A percentile compares a stretch with the other conserved stretches of the same genome.
Conservation (phyloP, 2,113 vertebrate genomes). For the human (Homo sapiens) region DNA sequence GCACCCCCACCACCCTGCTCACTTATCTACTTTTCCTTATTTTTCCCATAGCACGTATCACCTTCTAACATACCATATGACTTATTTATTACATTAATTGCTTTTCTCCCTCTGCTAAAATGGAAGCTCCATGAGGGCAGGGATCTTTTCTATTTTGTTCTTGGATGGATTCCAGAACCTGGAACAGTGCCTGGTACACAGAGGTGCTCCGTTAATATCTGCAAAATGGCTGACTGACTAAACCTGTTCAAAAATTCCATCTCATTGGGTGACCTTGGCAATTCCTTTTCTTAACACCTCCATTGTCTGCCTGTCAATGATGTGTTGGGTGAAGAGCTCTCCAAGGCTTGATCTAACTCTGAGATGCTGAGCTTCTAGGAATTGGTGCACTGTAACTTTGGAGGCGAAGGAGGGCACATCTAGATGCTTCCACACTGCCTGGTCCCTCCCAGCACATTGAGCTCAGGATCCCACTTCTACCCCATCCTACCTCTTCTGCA, state of each 20-base stretch:
- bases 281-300: not conserved
- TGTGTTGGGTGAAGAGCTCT: no score
- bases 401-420: not conserved
- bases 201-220: not conserved
- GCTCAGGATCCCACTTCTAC: not conserved
- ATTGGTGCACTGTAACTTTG: not conserved
- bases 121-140: not conserved
- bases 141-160: not conserved
- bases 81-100: not conserved
- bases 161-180: not conserved
- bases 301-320: not conserved
- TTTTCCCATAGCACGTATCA: not conserved
- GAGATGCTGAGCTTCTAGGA: not conserved
- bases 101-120: not conserved
- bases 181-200: not conserved
- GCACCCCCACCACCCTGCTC: not conserved
- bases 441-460: not conserved
- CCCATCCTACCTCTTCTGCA: not conserved
- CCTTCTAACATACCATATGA: not conserved
- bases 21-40: not conserved
- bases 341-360: not conserved
- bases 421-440: not conserved
- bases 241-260: not conserved
- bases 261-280: not conserved
- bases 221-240: not conserved